These are phyloP conservation scores for Tipula helvola DNA, from an alignment of 2,888 invertebrate species.

Conservation along the genomic window DNA sequence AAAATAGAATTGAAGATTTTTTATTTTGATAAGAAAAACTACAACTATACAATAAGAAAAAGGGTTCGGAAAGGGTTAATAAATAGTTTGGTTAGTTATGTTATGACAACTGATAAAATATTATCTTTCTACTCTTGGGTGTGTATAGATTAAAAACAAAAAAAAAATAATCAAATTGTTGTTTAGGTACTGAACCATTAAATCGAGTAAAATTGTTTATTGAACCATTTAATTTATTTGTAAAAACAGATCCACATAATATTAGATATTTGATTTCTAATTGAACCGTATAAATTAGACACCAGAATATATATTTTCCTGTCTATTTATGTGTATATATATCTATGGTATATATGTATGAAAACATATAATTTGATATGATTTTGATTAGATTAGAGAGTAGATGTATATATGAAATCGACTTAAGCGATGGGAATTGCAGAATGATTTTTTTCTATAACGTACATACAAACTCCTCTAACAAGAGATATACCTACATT, in stretches of 20 bases:
- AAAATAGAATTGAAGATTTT: not conserved
- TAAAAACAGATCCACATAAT: not conserved
- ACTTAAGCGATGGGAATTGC: not conserved
- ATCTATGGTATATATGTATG: too few species aligned
- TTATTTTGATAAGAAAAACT: not conserved
- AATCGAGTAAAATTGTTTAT: not conserved
- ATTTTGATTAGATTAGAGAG: not conserved
- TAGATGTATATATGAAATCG: not conserved
- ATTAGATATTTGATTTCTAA: not conserved
- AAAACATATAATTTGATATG: not conserved
- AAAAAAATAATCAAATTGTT: not conserved
- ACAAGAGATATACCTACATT: not conserved
- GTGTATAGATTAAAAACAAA: not conserved
- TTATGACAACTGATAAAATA: constrained; percentile 4
- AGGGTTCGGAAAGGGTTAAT: not conserved
- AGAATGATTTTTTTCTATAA: not conserved
- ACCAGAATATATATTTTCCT: not conserved
- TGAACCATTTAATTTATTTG: not conserved
- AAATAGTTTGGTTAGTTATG: not conserved
- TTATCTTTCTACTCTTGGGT: not conserved
- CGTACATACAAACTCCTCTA: too few species aligned
- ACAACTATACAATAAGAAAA: not conserved
- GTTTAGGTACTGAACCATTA: not conserved
- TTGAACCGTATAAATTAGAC: not conserved
- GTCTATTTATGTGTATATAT: not conserved